These are phyloP conservation scores for Corythoichthys haematopterus DNA, from an alignment of 2,113 vertebrate genomes.

Conservation along the genomic window DNA sequence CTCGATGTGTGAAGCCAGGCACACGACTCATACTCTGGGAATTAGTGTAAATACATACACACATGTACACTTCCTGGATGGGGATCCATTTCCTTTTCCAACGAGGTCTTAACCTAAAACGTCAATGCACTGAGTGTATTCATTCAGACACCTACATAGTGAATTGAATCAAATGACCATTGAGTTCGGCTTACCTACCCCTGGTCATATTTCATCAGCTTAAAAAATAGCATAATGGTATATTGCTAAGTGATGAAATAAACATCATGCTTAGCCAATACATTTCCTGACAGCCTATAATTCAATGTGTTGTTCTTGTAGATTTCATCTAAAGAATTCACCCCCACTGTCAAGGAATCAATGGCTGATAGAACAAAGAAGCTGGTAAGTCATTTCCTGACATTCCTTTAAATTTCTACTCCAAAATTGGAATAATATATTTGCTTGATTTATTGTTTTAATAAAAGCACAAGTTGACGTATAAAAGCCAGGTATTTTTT, in stretches of 20 bases:
- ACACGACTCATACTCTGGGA: slow-evolving; percentile 8
- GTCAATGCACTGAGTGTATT: not conserved
- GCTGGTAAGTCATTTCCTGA: not conserved
- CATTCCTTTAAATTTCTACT: not conserved
- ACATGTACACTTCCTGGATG: not conserved
- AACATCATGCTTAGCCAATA: not conserved
- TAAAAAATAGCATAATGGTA: not conserved
- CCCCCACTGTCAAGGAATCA: not conserved
- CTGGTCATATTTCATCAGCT: not conserved
- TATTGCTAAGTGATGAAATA: not conserved
- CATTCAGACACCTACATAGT: not conserved
- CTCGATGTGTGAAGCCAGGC: slow-evolving; percentile 30
- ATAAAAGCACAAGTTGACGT: not conserved
- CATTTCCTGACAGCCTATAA: not conserved
- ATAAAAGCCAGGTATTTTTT: not conserved
- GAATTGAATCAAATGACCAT: not conserved
- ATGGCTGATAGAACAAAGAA: not conserved
- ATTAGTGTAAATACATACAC: slow-evolving; percentile 10
- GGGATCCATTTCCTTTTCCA: not conserved
- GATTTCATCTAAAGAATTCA: not conserved
- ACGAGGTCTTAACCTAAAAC: not conserved
- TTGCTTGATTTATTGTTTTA: not conserved
- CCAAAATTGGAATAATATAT: not conserved
- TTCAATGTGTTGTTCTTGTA: not conserved
- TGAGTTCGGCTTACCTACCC: not conserved